Base-by-base conservation (phyloP, 1,140 invertebrate genomes). In the Kradibia gibbosae region DNA sequence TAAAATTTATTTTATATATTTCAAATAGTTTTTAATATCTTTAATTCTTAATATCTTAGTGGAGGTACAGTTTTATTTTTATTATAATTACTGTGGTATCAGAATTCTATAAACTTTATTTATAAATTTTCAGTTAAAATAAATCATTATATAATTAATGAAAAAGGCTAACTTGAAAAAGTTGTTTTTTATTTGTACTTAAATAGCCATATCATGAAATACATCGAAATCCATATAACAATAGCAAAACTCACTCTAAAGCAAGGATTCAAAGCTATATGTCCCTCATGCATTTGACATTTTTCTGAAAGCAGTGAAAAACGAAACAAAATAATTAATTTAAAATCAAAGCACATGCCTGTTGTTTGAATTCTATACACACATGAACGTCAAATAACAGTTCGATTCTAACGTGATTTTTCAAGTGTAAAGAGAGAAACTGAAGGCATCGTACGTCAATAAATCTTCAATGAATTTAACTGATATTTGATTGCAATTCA, bases 251-350 rank as follows among this genome's bases (percentile, higher is more conserved):
- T 78, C 25, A 22, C 57, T 65, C n/a, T 65, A 39, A 50, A 77
- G 75, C 42, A 60, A 31, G 45, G 13, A 74, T 65, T 67, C 60
- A 62, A 81, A 67, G 34, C 39, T 81, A 72, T 80, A 65, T 15
- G 55, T 50, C 22, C 42, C 45, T 62, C 72, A 42, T 81, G 79
- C 72, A 75, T 75, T 81, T 81, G 79, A 81, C 72, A 81, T 81
- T 75, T 81, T 81, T 81, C 60, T 75, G 36, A 42, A 42, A 73
- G 55, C 70, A 48, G 57, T 13, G 15, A 81, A 81, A 71, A 28
- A 71, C 28, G 42, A 39, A 65, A 74, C 71, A 67, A 80, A 71
- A 74, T 80, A 80, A 80, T 80, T 80, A 74, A 74, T 74, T 80
- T 80, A 80, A 80, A 80, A 74, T 80, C 71, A 80, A 80, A 73